Evolutionary conservation across 1,140 invertebrate genomes (phyloP), one percentile per base, ranked within the genome.

Genomic region (Tetramorium parvispinum): DNA sequence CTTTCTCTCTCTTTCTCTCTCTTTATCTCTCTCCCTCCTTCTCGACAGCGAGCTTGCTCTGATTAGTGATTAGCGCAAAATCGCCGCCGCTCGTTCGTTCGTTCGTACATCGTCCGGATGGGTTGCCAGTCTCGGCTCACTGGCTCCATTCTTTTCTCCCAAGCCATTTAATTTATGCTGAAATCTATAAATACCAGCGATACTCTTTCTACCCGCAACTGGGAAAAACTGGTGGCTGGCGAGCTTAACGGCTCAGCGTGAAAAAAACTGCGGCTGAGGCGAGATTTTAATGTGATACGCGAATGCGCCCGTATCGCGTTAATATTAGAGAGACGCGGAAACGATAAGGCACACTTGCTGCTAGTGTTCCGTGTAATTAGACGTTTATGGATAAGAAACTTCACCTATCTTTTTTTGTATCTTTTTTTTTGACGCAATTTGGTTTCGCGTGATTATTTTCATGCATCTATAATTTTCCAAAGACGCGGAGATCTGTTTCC

Each of bases 11-110:
- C 46, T 55, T 53, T 73, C 37, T 77, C 37, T 37, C 32, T 32
- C 32, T 32, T 32, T 32, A 32, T 32, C 57, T 73, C 24, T 59
- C 46, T 76, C 73, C 73, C 37, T 90, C 46, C 65, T 65, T 86
- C 88, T 63, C 89, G 89, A 83, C 73, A 61, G 79, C 77, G 49
- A 82, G 83, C 87, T 55, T 65, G 89, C 89, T 88, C 89, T 91
- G 89, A 91, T 91, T 91, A 91, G 89, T 91, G 89, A 91, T 91
- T 91, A 91, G 89, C 89, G 89, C 89, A 90, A 91, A 91, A 91
- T 91, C 89, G 89, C 89, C 66, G 75, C 57, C 83, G 83, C 61
- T 81, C 87, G 89, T 79, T 87, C 88, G 88, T 81, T 81, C 76
- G 76, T 90, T 89, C 88, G 89, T 90, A 89, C 88, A 75, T 89